phyloP scores from a whole-genome alignment of 2,888 invertebrate genomes.

The Dryobotodes eremita region DNA sequence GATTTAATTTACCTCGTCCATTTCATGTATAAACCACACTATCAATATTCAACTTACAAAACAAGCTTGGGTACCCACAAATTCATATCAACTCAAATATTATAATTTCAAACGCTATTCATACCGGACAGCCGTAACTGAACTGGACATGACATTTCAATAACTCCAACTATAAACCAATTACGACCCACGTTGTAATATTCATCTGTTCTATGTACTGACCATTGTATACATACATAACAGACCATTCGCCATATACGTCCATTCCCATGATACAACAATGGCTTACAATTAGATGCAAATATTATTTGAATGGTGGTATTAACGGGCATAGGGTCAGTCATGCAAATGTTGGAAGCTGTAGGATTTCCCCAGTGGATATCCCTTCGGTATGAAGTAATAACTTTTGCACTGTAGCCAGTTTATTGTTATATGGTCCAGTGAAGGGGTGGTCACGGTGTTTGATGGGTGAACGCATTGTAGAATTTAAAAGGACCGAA shows the following conservation, averaged over 20 bases:
- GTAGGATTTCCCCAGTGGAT: constrained; percentile 87
- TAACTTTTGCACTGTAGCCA: constrained; percentile 72
- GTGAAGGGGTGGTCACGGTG: constrained; percentile 57
- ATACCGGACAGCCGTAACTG: constrained; percentile 29
- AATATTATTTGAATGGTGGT: constrained; percentile 84
- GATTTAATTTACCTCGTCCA: not conserved
- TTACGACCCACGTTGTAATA: constrained; percentile 54
- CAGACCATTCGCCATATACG: constrained; percentile 46
- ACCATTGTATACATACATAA: constrained; percentile 52
- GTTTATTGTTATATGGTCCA: constrained; percentile 65
- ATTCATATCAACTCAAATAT: constrained; percentile 36
- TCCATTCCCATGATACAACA: constrained; percentile 86
- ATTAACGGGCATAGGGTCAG: constrained; percentile 84
- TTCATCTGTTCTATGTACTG: constrained; percentile 53
- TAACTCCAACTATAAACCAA: constrained; percentile 59
- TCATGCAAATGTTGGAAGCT: constrained; percentile 82
- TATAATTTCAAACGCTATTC: constrained; percentile 50
- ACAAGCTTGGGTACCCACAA: constrained; percentile 14
- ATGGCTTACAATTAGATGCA: constrained; percentile 89
- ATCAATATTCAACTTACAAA: constrained; percentile 17
- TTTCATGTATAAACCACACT: not conserved
- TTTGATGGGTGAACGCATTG: constrained; percentile 32
- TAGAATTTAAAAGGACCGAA: constrained; percentile 3
- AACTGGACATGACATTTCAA: constrained; percentile 63
- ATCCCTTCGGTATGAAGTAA: constrained; percentile 79